Evolutionary conservation across 1,140 invertebrate species (phyloP).

Genomic region (Drosophila paulistorum): DNA sequence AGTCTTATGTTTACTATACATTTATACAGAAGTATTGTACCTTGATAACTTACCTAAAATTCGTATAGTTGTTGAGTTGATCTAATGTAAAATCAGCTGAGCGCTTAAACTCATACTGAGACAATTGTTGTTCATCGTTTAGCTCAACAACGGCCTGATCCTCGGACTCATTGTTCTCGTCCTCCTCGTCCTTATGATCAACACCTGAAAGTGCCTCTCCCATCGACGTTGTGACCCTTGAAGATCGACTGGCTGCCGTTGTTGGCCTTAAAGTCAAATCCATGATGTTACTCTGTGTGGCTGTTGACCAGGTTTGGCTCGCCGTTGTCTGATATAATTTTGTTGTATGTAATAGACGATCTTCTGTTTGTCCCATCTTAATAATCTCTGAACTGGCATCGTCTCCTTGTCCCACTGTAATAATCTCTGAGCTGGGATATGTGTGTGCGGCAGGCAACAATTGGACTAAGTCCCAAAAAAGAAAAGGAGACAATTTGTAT

Average conservation of each 20-base stretch:
- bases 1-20: neutral
- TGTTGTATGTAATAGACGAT: slow-evolving; percentile 47
- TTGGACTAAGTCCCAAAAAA: slow-evolving; percentile 24
- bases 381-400: slow-evolving; percentile 55
- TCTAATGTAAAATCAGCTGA: slow-evolving; percentile 62
- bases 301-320: slow-evolving; percentile 57
- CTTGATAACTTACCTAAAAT: slow-evolving; percentile 54
- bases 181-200: neutral
- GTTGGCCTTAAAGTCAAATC: slow-evolving; percentile 59
- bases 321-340: slow-evolving; percentile 72
- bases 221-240: slow-evolving; percentile 18
- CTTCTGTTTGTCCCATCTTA: slow-evolving; percentile 37
- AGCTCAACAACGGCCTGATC: neutral
- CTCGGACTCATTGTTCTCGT: neutral
- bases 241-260: slow-evolving; percentile 17
- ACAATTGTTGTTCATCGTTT: slow-evolving; percentile 17
- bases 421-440: slow-evolving; percentile 72
- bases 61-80: slow-evolving; percentile 69
- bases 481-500: neutral
- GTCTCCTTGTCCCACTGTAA: slow-evolving; percentile 29
- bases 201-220: neutral
- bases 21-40: neutral
- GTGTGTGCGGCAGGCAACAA: slow-evolving; percentile 57
- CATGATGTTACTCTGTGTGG: slow-evolving; percentile 63
- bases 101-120: slow-evolving; percentile 68